A percentile compares a stretch with the other conserved stretches of the same genome.
Evolutionary conservation across 2,888 invertebrate genomes (phyloP).

Genomic region (Quadroppia sp.): DNA sequence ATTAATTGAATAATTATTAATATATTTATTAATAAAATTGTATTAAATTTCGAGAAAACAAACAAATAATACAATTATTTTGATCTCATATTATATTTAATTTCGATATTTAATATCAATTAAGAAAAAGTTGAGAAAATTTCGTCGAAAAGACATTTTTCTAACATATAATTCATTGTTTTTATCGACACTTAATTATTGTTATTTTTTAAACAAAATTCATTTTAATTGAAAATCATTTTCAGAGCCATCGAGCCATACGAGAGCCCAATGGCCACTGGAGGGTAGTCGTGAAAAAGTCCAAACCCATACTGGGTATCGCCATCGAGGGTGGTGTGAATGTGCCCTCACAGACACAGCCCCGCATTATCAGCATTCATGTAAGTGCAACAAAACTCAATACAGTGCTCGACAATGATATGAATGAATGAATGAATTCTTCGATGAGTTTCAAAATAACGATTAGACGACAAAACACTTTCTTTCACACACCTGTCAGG

Average conservation of each 20-base stretch:
- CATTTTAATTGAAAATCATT: not conserved
- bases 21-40: no score
- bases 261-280: conserved; percentile 52
- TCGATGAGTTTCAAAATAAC: no score
- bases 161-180: not conserved
- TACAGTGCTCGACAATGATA: no score
- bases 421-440: no score
- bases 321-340: conserved; percentile 97
- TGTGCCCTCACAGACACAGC: conserved; percentile 80
- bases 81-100: no score
- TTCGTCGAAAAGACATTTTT: not conserved
- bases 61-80: no score
- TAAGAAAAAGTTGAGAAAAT: not conserved
- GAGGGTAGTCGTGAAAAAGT: conserved; percentile 83
- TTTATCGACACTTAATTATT: not conserved
- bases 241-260: conserved; percentile 45
- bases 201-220: conserved; percentile 31
- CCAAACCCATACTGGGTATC: conserved; percentile 88
- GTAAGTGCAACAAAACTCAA: no score
- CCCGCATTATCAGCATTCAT: conserved; percentile 92
- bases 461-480: no score
- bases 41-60: no score
- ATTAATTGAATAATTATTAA: no score
- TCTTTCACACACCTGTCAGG: no score
- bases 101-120: not conserved